Base-by-base conservation (phyloP, 2,888 invertebrate genomes). In the Noctua comes region DNA sequence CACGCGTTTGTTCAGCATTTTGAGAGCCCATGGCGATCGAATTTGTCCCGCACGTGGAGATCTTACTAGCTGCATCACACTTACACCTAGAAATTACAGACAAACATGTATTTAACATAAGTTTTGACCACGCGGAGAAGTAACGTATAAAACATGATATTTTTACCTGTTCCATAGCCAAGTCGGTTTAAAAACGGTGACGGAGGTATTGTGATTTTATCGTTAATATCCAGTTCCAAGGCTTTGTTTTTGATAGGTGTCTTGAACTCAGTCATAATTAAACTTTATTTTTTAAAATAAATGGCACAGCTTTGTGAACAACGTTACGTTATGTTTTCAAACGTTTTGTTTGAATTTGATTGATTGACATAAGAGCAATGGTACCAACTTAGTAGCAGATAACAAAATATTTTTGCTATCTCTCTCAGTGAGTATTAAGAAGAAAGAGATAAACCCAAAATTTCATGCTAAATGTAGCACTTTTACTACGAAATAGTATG, bases 11-110 rank as follows among this genome's bases (percentile, higher is more conserved):
- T 97, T 97, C 2, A 98, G 92, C 94, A 98, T 98, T 92, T 99
- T 99, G 0, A 99, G 96, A 0, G 98, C 99, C 99, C 99, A 99
- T 0, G 99, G 99, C 0, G 99, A 99, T n/a, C 97, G 97, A 0
- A 97, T 93, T 87, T 97, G 97, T 13, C 98, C 98, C 1, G 97
- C 97, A 87, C 97, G 96, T 0, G 98, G 98, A 0, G 98, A 98
- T 83, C 98, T 97, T 77, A 98, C 97, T 82, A 98, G 92, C 86
- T 98, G 97, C 94, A 98, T 98, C 0, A 99, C 98, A 86, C 97
- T 97, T 24, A 98, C 98, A 76, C 98, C 98, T 98, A 80, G 27
- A 93, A 90, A 73, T 72, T 24, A 10, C 1, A 57, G 0, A 72
- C 76, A 11, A 68, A 66, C 13, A 27, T 8, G 0, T 16, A 31